Percentiles rank a stretch among this genome's conserved stretches.
These are phyloP conservation scores for Gnatocerus cornutus DNA, from an alignment of 2,888 invertebrate species.

Conservation along the genomic window DNA sequence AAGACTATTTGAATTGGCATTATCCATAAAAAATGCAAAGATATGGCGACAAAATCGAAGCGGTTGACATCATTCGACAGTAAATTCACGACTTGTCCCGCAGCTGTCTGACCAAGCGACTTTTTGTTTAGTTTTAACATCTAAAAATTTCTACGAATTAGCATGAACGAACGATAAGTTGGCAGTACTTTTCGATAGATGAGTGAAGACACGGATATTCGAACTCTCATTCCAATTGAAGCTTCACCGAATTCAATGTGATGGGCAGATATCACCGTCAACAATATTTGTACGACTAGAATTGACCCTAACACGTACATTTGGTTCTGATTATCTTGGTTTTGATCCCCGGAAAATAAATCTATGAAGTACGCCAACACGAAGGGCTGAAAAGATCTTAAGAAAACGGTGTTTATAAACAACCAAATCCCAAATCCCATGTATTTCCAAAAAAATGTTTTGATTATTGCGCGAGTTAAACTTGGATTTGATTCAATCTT, in stretches of 20 bases:
- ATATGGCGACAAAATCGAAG: slow-evolving; percentile 81
- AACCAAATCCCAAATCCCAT: slow-evolving; percentile 75
- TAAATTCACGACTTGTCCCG: slow-evolving; percentile 87
- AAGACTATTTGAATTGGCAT: slow-evolving; percentile 83
- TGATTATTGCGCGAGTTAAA: slow-evolving; percentile 73
- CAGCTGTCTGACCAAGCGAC: slow-evolving; percentile 85
- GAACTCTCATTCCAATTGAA: slow-evolving; percentile 83
- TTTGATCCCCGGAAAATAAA: slow-evolving; percentile 73
- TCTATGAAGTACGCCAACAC: slow-evolving; percentile 75
- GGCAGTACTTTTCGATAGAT: slow-evolving; percentile 76
- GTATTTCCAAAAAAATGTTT: slow-evolving; percentile 76
- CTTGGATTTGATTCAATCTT: slow-evolving; percentile 74
- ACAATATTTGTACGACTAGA: slow-evolving; percentile 72
- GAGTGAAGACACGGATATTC: slow-evolving; percentile 84
- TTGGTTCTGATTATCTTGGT: slow-evolving; percentile 70
- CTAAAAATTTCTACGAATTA: slow-evolving; percentile 59
- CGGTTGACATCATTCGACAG: slow-evolving; percentile 88
- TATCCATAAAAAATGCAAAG: slow-evolving; percentile 85
- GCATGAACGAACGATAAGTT: neutral
- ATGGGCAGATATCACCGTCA: slow-evolving; percentile 75
- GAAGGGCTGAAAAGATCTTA: slow-evolving; percentile 74
- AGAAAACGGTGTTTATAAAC: slow-evolving; percentile 70
- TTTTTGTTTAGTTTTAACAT: slow-evolving; percentile 77
- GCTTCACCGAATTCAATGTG: slow-evolving; percentile 77
- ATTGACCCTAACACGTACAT: slow-evolving; percentile 75